Evolutionary conservation across 2,113 vertebrate genomes (phyloP).

Genomic region (Bos javanicus): DNA sequence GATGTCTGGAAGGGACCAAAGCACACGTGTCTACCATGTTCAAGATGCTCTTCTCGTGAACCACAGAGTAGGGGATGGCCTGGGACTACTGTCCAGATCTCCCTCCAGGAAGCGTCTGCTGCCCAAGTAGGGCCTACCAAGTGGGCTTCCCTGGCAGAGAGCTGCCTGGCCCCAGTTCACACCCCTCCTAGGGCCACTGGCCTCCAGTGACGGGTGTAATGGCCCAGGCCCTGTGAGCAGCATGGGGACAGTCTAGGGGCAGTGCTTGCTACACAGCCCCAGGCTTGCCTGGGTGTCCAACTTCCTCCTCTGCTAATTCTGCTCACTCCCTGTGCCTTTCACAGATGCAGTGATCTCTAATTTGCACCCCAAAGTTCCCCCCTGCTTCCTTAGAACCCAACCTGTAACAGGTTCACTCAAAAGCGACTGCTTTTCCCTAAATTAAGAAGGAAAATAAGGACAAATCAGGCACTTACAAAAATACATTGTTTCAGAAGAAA

Average conservation of each 20-base stretch:
- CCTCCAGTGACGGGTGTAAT: background rate
- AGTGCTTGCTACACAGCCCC: background rate
- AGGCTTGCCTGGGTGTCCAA: background rate
- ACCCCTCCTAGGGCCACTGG: background rate
- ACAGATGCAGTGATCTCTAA: background rate
- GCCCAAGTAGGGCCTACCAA: accelerated
- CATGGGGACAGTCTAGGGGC: too few species aligned
- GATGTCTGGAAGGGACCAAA: background rate
- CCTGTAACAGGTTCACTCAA: background rate
- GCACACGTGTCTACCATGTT: background rate
- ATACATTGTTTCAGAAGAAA: slow-evolving; percentile 35
- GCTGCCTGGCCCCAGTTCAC: background rate
- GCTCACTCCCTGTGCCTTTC: background rate
- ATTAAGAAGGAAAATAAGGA: slow-evolving; percentile 17
- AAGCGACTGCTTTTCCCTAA: background rate
- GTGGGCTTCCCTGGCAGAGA: background rate
- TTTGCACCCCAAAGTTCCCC: background rate
- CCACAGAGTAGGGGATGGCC: background rate
- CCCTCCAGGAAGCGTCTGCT: background rate
- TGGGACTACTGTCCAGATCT: too few species aligned
- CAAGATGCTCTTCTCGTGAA: background rate
- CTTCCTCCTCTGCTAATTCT: background rate
- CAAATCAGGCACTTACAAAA: background rate
- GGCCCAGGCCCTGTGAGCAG: background rate
- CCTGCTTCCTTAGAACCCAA: background rate